Conservation (phyloP, 1,140 invertebrate species). For the Diuraphis noxia region DNA sequence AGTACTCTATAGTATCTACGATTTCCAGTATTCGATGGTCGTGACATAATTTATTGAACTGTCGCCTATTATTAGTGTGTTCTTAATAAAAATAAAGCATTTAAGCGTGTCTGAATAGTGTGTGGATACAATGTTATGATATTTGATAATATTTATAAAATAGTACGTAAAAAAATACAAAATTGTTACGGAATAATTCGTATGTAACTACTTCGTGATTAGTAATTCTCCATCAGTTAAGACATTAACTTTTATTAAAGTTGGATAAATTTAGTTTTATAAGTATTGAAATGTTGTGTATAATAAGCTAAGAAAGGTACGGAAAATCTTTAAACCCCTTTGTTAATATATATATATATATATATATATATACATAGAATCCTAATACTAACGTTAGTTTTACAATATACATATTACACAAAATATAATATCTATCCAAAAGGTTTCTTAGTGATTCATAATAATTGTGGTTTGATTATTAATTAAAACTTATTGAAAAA, state of each 20-base stretch:
- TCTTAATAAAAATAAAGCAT: neutral
- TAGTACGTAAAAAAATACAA: neutral
- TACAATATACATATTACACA: too few relatives aligned
- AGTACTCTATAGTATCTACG: neutral
- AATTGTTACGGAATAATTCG: neutral
- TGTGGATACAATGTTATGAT: neutral
- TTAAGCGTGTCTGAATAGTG: neutral
- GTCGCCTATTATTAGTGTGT: neutral
- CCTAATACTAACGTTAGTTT: too few relatives aligned
- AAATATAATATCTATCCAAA: neutral
- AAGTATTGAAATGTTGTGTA: neutral
- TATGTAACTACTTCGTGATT: neutral
- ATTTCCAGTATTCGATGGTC: neutral
- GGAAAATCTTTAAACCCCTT: too few relatives aligned
- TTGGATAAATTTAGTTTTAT: neutral
- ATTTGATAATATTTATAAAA: neutral
- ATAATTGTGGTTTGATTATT: neutral
- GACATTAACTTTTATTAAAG: neutral
- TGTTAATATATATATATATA: too few relatives aligned
- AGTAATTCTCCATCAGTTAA: neutral
- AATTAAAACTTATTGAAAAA: neutral
- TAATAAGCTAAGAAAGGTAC: neutral
- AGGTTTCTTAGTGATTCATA: neutral
- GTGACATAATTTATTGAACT: neutral
- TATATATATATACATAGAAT: too few relatives aligned